These are phyloP conservation scores for Bovichtus variegatus DNA, from an alignment of 2,797 vertebrate genomes.

Conservation along the genomic window DNA sequence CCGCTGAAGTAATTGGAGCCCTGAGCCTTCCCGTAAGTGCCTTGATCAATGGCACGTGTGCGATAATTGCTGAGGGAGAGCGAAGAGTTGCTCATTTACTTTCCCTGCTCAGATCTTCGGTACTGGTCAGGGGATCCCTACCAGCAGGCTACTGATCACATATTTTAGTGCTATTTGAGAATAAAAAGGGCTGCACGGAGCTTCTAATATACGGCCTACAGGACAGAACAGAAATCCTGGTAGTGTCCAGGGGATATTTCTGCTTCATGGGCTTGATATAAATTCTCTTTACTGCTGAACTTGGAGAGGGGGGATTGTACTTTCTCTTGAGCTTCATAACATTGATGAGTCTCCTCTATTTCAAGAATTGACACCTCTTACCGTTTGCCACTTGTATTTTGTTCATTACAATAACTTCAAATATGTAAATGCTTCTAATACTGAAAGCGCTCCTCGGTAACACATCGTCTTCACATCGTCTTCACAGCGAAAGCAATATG, in stretches of 20 bases:
- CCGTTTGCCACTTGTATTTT: too few species aligned
- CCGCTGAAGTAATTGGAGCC: slow-evolving; percentile 32
- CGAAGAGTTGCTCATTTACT: slow-evolving; percentile 45
- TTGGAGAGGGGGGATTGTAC: neutral
- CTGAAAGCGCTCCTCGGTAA: neutral
- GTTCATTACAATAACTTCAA: neutral
- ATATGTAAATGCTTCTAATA: neutral
- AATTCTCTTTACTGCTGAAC: slow-evolving; percentile 4
- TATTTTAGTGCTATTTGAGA: slow-evolving; percentile 7
- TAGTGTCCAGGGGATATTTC: neutral
- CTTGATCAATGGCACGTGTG: slow-evolving; percentile 46
- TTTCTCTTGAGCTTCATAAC: neutral
- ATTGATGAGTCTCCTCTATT: neutral
- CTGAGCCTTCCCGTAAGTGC: slow-evolving; percentile 41
- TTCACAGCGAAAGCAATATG: neutral
- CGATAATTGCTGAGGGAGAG: slow-evolving; percentile 52
- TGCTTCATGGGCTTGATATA: neutral
- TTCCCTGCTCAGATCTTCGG: slow-evolving; percentile 29
- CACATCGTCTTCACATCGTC: neutral
- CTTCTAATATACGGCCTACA: neutral
- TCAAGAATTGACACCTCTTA: neutral
- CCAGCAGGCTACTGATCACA: slow-evolving; percentile 33
- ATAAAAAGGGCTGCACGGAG: neutral
- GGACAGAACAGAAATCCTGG: neutral
- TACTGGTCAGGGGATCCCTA: slow-evolving; percentile 41